phyloP scores from a whole-genome alignment of 2,797 vertebrate species.

The Crenuchus spilurus region DNA sequence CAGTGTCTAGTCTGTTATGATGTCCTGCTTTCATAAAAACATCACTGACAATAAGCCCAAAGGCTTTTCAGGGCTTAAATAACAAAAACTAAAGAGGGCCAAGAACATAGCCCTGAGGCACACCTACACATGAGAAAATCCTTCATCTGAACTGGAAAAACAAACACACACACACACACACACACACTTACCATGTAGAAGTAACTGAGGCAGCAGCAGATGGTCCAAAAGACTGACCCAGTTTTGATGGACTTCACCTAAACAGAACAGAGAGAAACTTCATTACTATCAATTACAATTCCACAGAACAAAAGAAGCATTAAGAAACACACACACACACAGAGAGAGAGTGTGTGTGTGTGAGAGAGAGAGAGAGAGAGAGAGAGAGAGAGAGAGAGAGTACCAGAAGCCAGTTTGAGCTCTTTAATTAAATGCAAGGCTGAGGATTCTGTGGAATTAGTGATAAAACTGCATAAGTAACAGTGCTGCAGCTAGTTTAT shows the following conservation, averaged over 20 bases:
- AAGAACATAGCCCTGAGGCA: background rate
- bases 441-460: background rate
- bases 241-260: slow-evolving; percentile 90
- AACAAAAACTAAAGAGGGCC: background rate
- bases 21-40: background rate
- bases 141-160: background rate
- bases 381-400: background rate
- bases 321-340: slow-evolving; percentile 12
- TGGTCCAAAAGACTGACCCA: slow-evolving; percentile 87
- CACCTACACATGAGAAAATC: background rate
- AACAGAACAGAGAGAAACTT: slow-evolving; percentile 48
- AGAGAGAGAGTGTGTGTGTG: background rate
- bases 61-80: background rate
- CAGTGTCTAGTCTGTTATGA: background rate
- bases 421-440: slow-evolving; percentile 3
- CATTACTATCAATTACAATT: background rate
- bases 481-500: background rate
- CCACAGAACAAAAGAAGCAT: background rate
- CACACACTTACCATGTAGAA: slow-evolving; percentile 85
- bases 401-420: background rate
- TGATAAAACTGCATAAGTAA: background rate
- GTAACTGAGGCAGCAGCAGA: slow-evolving; percentile 88
- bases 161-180: background rate
- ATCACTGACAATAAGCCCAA: background rate
- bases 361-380: too few relatives aligned